phyloP scores from a whole-genome alignment of 2,888 invertebrate genomes.

The Limnephilus auricula region DNA sequence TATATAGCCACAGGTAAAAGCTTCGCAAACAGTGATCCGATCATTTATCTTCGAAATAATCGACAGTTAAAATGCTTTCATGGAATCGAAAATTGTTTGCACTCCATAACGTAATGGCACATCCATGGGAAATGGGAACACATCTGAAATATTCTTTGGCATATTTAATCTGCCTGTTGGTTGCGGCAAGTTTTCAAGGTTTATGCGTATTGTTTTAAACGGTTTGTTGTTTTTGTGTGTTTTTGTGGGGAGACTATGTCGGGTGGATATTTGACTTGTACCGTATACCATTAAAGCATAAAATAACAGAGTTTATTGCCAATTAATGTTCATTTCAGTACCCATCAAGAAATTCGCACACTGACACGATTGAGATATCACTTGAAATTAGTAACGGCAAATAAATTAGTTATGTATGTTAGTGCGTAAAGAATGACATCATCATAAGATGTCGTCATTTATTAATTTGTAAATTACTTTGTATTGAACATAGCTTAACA shows the following conservation, averaged over 20 bases:
- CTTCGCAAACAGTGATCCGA: slow-evolving; percentile 32
- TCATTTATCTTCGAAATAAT: slow-evolving; percentile 13
- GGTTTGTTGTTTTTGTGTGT: neutral
- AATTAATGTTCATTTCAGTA: neutral
- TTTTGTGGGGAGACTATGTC: neutral
- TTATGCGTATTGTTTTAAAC: neutral
- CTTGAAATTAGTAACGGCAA: neutral
- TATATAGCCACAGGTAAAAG: slow-evolving; percentile 32
- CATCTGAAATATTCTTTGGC: neutral
- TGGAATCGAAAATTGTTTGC: neutral
- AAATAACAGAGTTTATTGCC: neutral
- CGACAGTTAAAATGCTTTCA: neutral
- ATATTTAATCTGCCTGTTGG: neutral
- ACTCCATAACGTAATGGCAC: neutral
- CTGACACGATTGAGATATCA: neutral
- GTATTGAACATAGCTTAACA: too few relatives aligned
- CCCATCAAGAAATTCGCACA: neutral
- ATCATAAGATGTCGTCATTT: too few relatives aligned
- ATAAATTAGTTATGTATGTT: neutral
- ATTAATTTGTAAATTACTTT: too few relatives aligned
- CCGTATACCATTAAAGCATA: too few relatives aligned
- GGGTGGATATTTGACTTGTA: neutral
- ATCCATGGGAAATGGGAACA: neutral
- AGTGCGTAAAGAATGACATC: neutral
- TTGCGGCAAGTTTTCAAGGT: neutral